Evolutionary conservation across 2,113 vertebrate species (phyloP).

Genomic region (Platysteira castanea): DNA sequence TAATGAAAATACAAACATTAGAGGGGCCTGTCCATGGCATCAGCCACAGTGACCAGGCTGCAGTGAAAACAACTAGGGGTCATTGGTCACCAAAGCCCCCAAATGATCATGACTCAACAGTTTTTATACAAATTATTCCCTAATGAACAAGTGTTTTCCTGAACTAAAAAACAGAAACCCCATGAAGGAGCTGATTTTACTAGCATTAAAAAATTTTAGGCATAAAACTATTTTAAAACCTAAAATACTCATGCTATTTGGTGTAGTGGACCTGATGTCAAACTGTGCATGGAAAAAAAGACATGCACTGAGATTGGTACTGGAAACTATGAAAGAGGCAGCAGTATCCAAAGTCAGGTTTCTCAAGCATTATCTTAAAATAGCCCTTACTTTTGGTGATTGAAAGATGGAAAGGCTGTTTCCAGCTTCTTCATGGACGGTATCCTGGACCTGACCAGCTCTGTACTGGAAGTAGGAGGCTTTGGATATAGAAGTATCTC

Average conservation of each 20-base stretch:
- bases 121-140: background rate
- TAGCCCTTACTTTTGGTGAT: background rate
- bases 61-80: background rate
- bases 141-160: background rate
- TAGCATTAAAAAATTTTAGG: background rate
- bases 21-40: background rate
- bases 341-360: background rate
- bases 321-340: background rate
- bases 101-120: background rate
- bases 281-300: background rate
- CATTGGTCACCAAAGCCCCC: accelerated
- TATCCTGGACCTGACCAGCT: background rate
- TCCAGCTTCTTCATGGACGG: background rate
- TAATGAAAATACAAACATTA: background rate
- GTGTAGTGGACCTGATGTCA: background rate
- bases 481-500: background rate
- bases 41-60: background rate
- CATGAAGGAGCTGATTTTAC: background rate
- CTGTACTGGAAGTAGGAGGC: background rate
- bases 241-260: background rate
- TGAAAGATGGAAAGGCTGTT: background rate
- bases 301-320: background rate
- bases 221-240: background rate
- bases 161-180: background rate
- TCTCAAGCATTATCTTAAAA: background rate